These are phyloP conservation scores for Bellardia pandia DNA, from an alignment of 2,888 invertebrate species.

Conservation along the genomic window DNA sequence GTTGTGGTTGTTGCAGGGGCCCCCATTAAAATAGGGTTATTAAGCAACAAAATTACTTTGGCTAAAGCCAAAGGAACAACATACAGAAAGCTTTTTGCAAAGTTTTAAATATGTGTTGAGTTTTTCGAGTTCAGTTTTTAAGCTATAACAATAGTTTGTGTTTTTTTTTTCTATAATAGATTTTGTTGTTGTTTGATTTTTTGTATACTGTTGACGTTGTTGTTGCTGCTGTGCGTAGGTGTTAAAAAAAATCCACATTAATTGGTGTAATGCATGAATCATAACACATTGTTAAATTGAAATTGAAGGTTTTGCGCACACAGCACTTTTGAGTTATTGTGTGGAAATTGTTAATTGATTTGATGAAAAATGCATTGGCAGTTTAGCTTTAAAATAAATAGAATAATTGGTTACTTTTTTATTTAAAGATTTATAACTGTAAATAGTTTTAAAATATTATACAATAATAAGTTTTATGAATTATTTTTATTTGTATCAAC, in stretches of 20 bases:
- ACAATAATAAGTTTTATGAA: too few species aligned
- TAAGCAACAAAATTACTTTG: conserved; percentile 55
- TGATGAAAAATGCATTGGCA: conserved; percentile 52
- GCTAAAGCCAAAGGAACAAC: conserved; percentile 36
- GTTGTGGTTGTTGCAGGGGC: conserved; percentile 4
- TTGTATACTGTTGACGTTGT: background rate
- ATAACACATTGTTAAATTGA: conserved; percentile 66
- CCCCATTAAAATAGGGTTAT: conserved; percentile 57
- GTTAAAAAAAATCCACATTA: conserved; percentile 68
- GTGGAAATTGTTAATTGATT: conserved; percentile 61
- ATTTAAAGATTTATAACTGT: background rate
- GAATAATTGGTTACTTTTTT: conserved; percentile 19
- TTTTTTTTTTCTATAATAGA: background rate
- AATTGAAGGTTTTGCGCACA: conserved; percentile 60
- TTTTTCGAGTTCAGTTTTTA: background rate
- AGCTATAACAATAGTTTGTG: background rate
- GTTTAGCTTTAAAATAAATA: background rate
- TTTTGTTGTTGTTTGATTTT: background rate
- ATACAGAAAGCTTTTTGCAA: background rate
- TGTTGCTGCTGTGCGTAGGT: conserved; percentile 61
- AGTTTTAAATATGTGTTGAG: background rate
- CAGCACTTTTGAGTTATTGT: conserved; percentile 44
- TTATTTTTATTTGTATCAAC: too few species aligned
- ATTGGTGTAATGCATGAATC: conserved; percentile 72
- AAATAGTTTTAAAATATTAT: too few species aligned